Evolutionary conservation across 2,797 vertebrate species (phyloP).

Genomic region (Hippocampus kuda): DNA sequence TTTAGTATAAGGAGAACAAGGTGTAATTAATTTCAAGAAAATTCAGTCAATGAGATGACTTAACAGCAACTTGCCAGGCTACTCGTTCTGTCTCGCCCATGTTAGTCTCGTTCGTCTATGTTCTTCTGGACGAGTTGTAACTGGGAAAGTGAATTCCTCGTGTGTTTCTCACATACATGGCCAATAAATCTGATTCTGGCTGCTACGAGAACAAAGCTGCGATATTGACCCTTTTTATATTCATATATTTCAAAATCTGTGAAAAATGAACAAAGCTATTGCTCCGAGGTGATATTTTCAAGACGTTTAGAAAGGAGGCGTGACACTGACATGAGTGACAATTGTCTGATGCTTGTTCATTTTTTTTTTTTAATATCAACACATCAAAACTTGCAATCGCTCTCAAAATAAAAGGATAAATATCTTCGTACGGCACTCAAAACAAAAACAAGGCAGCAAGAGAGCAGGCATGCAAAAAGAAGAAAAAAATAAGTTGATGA

Average conservation of each 20-base stretch:
- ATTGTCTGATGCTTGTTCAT: constrained; percentile 17
- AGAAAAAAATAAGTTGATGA: constrained; percentile 45
- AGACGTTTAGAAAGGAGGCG: constrained; percentile 52
- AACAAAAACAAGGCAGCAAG: constrained; percentile 71
- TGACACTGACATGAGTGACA: constrained; percentile 47
- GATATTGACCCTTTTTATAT: too few relatives aligned
- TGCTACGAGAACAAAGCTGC: too few relatives aligned
- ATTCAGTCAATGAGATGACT: too few relatives aligned
- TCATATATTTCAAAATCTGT: constrained; percentile 53
- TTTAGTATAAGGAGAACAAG: too few relatives aligned
- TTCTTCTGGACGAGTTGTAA: too few relatives aligned
- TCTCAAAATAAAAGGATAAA: constrained; percentile 59
- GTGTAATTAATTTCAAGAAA: too few relatives aligned
- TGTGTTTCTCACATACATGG: too few relatives aligned
- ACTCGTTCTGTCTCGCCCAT: too few relatives aligned
- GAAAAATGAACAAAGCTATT: constrained; percentile 73
- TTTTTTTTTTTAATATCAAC: constrained; percentile 15
- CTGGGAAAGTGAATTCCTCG: too few relatives aligned
- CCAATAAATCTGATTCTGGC: too few relatives aligned
- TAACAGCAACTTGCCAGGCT: too few relatives aligned
- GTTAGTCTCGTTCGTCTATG: too few relatives aligned
- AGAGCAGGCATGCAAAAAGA: constrained; percentile 71
- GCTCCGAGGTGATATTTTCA: constrained; percentile 74
- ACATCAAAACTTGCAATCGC: constrained; percentile 51
- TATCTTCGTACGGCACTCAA: constrained; percentile 74